Percentiles rank a stretch among this genome's conserved stretches.
These are phyloP conservation scores for Heterochromis multidens DNA, from an alignment of 2,113 vertebrate genomes.

Conservation along the genomic window DNA sequence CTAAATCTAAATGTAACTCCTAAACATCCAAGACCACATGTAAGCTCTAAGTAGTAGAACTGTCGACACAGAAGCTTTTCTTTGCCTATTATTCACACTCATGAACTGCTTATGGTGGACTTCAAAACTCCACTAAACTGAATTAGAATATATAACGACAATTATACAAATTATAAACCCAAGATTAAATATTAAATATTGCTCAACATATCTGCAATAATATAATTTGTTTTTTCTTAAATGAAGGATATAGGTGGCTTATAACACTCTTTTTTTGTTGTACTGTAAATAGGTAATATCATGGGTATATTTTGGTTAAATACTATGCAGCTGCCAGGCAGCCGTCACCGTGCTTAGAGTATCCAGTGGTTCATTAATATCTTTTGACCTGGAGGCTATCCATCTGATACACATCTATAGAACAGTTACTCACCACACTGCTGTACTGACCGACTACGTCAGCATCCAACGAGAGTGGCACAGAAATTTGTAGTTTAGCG, in stretches of 20 bases:
- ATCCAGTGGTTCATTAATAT: constrained; percentile 60
- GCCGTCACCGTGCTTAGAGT: constrained; percentile 54
- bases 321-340: constrained; percentile 48
- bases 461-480: background rate
- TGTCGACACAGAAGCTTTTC: background rate
- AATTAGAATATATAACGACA: background rate
- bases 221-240: background rate
- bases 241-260: background rate
- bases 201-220: background rate
- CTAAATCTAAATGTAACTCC: background rate
- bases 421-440: background rate
- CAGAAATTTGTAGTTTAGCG: background rate
- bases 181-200: background rate
- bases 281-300: constrained; percentile 11
- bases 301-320: constrained; percentile 32
- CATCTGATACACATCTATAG: constrained; percentile 20
- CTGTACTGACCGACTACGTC: background rate
- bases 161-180: background rate
- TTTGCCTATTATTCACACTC: background rate
- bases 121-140: background rate
- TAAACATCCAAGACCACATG: background rate
- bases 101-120: background rate
- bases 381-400: constrained; percentile 32
- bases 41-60: background rate
- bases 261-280: background rate